Conservation (phyloP, 2,113 vertebrate species). For the Ardeotis arabs region DNA sequence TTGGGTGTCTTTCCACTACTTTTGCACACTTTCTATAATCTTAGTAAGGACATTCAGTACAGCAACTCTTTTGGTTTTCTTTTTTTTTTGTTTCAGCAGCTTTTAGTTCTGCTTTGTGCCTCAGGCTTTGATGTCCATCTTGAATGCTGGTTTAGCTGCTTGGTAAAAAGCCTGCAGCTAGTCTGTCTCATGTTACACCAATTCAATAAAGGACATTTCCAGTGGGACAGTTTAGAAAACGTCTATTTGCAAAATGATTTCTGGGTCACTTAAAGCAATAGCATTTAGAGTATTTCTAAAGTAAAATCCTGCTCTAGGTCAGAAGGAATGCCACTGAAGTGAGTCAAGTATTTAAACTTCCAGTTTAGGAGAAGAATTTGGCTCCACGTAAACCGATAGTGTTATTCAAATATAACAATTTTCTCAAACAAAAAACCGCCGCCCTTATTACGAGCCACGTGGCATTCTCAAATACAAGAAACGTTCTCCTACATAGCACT, state of each 20-base stretch:
- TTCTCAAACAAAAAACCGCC: constrained; percentile 28
- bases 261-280: background rate
- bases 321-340: background rate
- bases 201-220: background rate
- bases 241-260: background rate
- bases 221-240: constrained; percentile 3
- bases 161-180: background rate
- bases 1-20: background rate
- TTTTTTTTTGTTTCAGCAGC: background rate
- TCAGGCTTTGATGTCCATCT: background rate
- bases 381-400: background rate
- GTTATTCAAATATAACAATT: background rate
- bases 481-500: background rate
- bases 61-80: background rate
- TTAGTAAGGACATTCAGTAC: background rate
- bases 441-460: background rate
- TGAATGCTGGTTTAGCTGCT: background rate
- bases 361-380: background rate
- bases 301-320: background rate
- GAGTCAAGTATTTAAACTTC: background rate
- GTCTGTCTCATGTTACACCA: background rate
- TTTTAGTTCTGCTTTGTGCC: background rate
- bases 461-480: background rate
- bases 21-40: background rate
- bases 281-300: background rate